Evolutionary conservation across 2,113 vertebrate species (phyloP).

Genomic region (Hippoglossus stenolepis): DNA sequence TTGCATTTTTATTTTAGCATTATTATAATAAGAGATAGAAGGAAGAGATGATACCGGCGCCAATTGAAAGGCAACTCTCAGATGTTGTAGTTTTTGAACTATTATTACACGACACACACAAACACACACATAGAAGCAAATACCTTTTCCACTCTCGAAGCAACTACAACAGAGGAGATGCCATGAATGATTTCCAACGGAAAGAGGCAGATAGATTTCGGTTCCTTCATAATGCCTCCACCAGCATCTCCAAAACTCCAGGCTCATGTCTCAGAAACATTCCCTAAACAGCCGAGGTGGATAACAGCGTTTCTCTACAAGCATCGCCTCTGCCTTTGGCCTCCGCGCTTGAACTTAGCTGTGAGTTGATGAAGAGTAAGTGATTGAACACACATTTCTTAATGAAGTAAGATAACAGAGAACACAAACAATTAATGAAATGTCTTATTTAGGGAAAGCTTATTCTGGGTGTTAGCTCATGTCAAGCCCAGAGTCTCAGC

Average conservation of each 20-base stretch:
- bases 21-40: too few relatives aligned
- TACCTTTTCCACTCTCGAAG: constrained; percentile 81
- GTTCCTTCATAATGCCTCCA: constrained; percentile 82
- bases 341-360: constrained; percentile 3
- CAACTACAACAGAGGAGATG: constrained; percentile 80
- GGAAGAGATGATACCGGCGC: too few relatives aligned
- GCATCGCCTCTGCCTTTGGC: not conserved
- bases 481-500: too few relatives aligned
- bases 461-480: too few relatives aligned
- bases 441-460: too few relatives aligned
- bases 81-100: too few relatives aligned
- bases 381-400: not conserved
- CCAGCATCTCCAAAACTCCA: constrained; percentile 80
- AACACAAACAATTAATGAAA: too few relatives aligned
- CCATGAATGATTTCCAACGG: constrained; percentile 84
- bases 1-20: too few relatives aligned
- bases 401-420: too few relatives aligned
- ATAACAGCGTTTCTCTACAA: constrained; percentile 4
- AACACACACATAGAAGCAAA: constrained; percentile 8
- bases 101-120: not conserved
- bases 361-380: not conserved
- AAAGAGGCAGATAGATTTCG: constrained; percentile 71
- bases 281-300: constrained; percentile 74
- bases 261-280: constrained; percentile 66
- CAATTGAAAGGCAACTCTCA: too few relatives aligned